Evolutionary conservation across 2,888 invertebrate genomes (phyloP).

Genomic region (Papilio gigon): DNA sequence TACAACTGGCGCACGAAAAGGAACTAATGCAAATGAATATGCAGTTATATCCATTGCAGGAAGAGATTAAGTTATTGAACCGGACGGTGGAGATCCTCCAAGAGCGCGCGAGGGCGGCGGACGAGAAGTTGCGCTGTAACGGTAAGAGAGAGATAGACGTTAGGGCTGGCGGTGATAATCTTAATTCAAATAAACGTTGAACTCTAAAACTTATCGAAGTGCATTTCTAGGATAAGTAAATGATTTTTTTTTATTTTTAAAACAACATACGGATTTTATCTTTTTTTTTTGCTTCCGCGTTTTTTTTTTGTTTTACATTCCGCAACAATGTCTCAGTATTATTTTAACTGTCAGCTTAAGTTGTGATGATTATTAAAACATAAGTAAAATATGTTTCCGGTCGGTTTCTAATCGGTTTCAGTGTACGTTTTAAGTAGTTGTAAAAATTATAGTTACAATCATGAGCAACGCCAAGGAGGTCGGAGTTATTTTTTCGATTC

Average conservation of each 20-base stretch:
- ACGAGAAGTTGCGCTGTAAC: slow-evolving; percentile 68
- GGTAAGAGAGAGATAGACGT: slow-evolving; percentile 55
- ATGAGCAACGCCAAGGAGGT: neutral
- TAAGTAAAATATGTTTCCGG: no score
- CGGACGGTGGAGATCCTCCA: slow-evolving; percentile 80
- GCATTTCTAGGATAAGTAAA: slow-evolving; percentile 6
- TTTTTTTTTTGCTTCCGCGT: neutral
- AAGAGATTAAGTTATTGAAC: slow-evolving; percentile 83
- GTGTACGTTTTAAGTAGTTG: neutral
- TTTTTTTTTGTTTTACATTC: neutral
- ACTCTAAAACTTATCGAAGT: slow-evolving; percentile 4
- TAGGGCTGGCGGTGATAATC: slow-evolving; percentile 69
- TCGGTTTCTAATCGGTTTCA: no score
- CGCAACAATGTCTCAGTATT: neutral
- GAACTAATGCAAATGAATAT: slow-evolving; percentile 86
- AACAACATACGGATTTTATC: neutral
- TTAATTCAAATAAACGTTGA: slow-evolving; percentile 43
- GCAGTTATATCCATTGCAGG: slow-evolving; percentile 82
- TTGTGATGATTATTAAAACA: neutral
- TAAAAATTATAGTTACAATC: neutral
- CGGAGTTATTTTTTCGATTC: no score
- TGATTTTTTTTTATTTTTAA: neutral
- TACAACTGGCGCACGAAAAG: slow-evolving; percentile 87
- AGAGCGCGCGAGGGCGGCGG: slow-evolving; percentile 64
- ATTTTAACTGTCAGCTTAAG: neutral